Conservation (phyloP, 2,888 invertebrate species). For the Horisme vitalbata region DNA sequence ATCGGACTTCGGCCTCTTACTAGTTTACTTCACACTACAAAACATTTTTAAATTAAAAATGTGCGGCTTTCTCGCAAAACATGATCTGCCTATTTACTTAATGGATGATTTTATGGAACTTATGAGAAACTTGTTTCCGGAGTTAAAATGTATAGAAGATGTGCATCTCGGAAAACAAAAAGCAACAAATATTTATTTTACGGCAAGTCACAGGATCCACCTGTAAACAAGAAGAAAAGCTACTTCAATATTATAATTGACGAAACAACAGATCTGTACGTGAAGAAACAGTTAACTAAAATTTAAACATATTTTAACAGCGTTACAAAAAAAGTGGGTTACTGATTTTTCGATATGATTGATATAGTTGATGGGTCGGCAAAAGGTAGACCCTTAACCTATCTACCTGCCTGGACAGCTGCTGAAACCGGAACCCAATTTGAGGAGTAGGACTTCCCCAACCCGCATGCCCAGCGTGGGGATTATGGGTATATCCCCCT, state of each 20-base stretch:
- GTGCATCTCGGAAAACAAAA: conserved; percentile 8
- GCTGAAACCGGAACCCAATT: too few relatives aligned
- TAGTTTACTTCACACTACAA: too few relatives aligned
- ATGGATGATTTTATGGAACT: conserved; percentile 1
- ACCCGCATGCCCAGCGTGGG: too few relatives aligned
- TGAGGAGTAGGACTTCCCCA: too few relatives aligned
- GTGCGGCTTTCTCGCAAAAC: conserved; percentile 1
- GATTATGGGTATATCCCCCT: too few relatives aligned
- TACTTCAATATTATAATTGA: conserved; percentile 7
- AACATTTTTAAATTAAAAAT: too few relatives aligned
- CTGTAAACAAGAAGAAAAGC: conserved; percentile 11
- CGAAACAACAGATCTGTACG: conserved; percentile 1
- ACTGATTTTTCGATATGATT: background rate
- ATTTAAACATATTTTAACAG: conserved; percentile 1
- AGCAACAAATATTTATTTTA: conserved; percentile 13
- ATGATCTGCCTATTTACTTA: background rate
- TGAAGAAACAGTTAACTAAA: conserved; percentile 1
- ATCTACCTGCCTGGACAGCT: too few relatives aligned
- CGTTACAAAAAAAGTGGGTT: conserved; percentile 2
- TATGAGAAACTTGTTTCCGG: conserved; percentile 2
- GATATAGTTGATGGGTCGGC: conserved; percentile 1
- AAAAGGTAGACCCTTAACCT: background rate
- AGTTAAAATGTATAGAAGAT: background rate
- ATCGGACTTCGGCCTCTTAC: too few relatives aligned
- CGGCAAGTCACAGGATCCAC: conserved; percentile 8